These are phyloP conservation scores for Nyctibius bracteatus DNA, from an alignment of 2,113 vertebrate genomes.

Conservation along the genomic window DNA sequence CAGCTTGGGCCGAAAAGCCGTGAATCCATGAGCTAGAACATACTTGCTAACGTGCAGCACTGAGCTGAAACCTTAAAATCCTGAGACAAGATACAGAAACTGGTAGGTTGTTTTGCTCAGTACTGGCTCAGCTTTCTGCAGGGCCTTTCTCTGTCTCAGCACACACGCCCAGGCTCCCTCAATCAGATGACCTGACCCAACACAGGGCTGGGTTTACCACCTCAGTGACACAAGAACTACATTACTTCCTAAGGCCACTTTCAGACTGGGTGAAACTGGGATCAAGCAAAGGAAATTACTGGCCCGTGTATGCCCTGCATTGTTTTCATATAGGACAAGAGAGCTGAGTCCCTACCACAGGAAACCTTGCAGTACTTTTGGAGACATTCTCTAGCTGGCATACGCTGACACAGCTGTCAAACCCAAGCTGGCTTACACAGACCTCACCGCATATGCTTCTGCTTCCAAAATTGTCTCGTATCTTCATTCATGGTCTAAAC, in stretches of 20 bases:
- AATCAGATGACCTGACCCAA: neutral
- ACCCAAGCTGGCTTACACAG: neutral
- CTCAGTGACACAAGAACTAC: neutral
- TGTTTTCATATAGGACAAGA: neutral
- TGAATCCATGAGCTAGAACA: neutral
- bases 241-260: neutral
- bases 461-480: neutral
- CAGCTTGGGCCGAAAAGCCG: neutral
- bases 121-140: neutral
- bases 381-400: neutral
- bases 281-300: neutral
- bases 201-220: neutral
- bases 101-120: neutral
- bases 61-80: neutral
- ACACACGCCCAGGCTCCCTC: accelerated
- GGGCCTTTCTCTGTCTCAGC: neutral
- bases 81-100: neutral
- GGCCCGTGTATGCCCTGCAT: neutral
- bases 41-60: neutral
- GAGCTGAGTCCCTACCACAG: neutral
- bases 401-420: neutral
- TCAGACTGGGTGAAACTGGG: neutral
- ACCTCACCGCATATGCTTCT: neutral
- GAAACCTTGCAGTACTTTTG: neutral
- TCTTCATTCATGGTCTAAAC: neutral